Percentiles rank a stretch among this genome's conserved stretches.
phyloP scores from a whole-genome alignment of 2,888 invertebrate genomes.

The Caenorhabditis sp. region DNA sequence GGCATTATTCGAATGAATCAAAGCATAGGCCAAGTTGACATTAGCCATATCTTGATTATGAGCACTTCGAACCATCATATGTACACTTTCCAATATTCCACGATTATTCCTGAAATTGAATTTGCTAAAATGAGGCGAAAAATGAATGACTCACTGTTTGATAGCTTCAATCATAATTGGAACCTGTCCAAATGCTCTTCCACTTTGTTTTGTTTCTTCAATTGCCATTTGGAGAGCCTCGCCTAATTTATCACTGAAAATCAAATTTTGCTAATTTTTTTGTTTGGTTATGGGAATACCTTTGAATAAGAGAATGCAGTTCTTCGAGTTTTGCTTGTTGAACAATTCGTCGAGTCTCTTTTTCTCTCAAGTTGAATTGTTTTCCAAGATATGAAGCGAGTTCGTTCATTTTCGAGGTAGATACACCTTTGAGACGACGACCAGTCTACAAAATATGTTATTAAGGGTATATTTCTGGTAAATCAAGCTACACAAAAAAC shows the following conservation, averaged over 20 bases:
- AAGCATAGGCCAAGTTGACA: constrained; percentile 36
- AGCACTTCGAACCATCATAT: constrained; percentile 30
- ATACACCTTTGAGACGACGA: constrained; percentile 26
- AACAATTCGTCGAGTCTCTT: constrained; percentile 19
- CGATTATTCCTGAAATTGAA: constrained; percentile 14
- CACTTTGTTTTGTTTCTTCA: constrained; percentile 21
- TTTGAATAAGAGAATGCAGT: constrained; percentile 20
- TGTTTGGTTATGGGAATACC: constrained; percentile 4
- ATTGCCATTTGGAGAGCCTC: constrained; percentile 36
- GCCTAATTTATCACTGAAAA: constrained; percentile 20
- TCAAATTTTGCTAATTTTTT: not conserved
- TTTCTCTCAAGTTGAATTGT: constrained; percentile 22
- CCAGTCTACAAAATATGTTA: constrained; percentile 20
- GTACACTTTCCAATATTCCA: constrained; percentile 19
- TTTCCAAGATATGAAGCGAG: constrained; percentile 27
- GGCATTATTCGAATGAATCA: constrained; percentile 21
- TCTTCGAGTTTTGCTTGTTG: constrained; percentile 31
- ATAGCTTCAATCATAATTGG: constrained; percentile 41
- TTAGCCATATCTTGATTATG: constrained; percentile 27
- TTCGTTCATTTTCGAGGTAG: constrained; percentile 18
- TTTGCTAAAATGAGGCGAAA: not conserved
- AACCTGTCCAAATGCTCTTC: constrained; percentile 38
- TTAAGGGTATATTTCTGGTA: no score
- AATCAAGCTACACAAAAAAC: no score
- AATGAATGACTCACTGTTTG: not conserved